These are phyloP conservation scores for Agriotes lineatus DNA, from an alignment of 2,888 invertebrate species.

Conservation along the genomic window DNA sequence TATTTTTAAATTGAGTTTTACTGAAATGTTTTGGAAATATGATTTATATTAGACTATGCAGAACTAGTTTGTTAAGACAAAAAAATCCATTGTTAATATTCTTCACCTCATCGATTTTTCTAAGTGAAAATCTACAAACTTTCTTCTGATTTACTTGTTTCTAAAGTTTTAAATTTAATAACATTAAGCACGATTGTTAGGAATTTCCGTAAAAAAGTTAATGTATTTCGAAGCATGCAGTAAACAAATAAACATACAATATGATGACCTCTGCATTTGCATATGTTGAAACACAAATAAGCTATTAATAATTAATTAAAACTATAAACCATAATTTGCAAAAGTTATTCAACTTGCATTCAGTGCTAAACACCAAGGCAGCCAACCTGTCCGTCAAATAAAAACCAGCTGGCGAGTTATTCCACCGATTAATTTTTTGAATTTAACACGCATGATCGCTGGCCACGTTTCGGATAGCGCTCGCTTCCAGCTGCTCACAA, in stretches of 20 bases:
- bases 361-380: background rate
- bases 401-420: background rate
- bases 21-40: too few species aligned
- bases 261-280: slow-evolving; percentile 24
- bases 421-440: background rate
- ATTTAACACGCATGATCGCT: slow-evolving; percentile 6
- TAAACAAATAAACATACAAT: slow-evolving; percentile 32
- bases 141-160: too few species aligned
- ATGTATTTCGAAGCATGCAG: slow-evolving; percentile 13
- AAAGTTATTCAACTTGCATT: slow-evolving; percentile 5
- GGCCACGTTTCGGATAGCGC: background rate
- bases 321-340: slow-evolving; percentile 7
- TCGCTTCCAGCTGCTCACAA: slow-evolving; percentile 18
- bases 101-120: too few species aligned
- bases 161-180: too few species aligned
- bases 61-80: too few species aligned
- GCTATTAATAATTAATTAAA: slow-evolving; percentile 29
- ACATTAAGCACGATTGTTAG: too few species aligned
- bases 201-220: background rate
- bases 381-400: background rate
- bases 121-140: too few species aligned
- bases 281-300: slow-evolving; percentile 30
- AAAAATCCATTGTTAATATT: too few species aligned
- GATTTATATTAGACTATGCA: too few species aligned
- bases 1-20: too few species aligned